phyloP scores from a whole-genome alignment of 2,113 vertebrate genomes.

The Leptodactylus fuscus region DNA sequence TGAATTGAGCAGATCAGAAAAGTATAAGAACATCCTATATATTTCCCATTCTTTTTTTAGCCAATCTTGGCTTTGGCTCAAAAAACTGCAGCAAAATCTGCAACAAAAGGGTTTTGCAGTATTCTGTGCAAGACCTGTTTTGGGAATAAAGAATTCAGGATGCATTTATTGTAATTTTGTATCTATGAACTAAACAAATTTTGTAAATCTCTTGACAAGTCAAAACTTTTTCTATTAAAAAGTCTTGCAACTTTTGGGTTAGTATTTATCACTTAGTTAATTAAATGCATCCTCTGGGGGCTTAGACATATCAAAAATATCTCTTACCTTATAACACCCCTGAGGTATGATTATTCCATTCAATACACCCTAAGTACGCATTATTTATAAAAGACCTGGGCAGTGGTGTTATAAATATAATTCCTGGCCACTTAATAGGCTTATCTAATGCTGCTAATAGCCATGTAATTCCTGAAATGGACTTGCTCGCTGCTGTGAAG shows the following conservation, averaged over 20 bases:
- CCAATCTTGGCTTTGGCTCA: too few relatives aligned
- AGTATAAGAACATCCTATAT: too few relatives aligned
- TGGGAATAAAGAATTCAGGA: too few relatives aligned
- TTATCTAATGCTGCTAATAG: slow-evolving; percentile 58
- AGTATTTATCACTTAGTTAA: slow-evolving; percentile 34
- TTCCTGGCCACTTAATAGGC: slow-evolving; percentile 50
- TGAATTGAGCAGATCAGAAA: too few relatives aligned
- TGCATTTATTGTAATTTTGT: too few relatives aligned
- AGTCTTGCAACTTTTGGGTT: slow-evolving; percentile 34
- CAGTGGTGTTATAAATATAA: slow-evolving; percentile 50
- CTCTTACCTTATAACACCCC: slow-evolving; percentile 31
- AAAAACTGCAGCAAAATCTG: too few relatives aligned
- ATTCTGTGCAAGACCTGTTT: too few relatives aligned
- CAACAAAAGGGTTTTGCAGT: too few relatives aligned
- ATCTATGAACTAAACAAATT: too few relatives aligned
- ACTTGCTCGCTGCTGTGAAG: slow-evolving; percentile 54
- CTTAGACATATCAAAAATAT: slow-evolving; percentile 24
- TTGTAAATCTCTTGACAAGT: too few relatives aligned
- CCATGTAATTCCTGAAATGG: slow-evolving; percentile 51
- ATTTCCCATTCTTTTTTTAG: too few relatives aligned
- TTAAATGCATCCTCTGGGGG: slow-evolving; percentile 31
- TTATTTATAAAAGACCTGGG: slow-evolving; percentile 50
- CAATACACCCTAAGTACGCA: slow-evolving; percentile 44
- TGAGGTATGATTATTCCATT: slow-evolving; percentile 51
- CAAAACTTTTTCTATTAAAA: slow-evolving; percentile 52